phyloP scores from a whole-genome alignment of 2,113 vertebrate species.

The Mellivora capensis region DNA sequence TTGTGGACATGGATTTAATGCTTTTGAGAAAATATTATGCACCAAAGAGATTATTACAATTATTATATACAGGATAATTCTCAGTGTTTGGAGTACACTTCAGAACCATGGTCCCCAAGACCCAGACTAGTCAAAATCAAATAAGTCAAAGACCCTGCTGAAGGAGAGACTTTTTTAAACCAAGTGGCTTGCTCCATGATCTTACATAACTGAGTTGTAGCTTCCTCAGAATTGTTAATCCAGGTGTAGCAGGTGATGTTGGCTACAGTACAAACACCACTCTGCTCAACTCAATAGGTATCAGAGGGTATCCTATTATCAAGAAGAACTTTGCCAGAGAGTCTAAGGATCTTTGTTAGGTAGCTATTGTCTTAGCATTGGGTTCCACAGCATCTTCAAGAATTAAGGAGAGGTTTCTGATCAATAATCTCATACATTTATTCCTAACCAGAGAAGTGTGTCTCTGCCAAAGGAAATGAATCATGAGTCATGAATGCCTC shows the following conservation, averaged over 20 bases:
- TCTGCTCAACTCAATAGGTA: not conserved
- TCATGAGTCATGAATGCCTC: not conserved
- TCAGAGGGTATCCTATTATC: not conserved
- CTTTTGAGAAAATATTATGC: not conserved
- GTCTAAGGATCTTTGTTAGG: not conserved
- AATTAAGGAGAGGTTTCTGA: not conserved
- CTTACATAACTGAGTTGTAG: not conserved
- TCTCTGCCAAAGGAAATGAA: not conserved
- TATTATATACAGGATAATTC: not conserved
- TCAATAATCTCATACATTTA: not conserved
- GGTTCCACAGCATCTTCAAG: not conserved
- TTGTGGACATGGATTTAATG: not conserved
- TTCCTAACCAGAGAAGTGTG: not conserved
- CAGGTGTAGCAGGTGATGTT: not conserved
- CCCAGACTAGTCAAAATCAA: not conserved
- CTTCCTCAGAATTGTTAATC: not conserved
- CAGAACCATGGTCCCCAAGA: not conserved
- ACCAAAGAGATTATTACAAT: not conserved
- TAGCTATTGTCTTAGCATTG: not conserved
- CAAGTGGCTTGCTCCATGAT: not conserved
- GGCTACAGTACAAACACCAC: not conserved
- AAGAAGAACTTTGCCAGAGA: not conserved
- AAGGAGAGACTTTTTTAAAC: not conserved
- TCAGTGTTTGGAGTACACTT: not conserved
- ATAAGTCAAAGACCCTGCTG: not conserved